Percentiles rank a stretch among this genome's conserved stretches.
phyloP scores from a whole-genome alignment of 2,113 vertebrate genomes.

The Caloenas nicobarica region DNA sequence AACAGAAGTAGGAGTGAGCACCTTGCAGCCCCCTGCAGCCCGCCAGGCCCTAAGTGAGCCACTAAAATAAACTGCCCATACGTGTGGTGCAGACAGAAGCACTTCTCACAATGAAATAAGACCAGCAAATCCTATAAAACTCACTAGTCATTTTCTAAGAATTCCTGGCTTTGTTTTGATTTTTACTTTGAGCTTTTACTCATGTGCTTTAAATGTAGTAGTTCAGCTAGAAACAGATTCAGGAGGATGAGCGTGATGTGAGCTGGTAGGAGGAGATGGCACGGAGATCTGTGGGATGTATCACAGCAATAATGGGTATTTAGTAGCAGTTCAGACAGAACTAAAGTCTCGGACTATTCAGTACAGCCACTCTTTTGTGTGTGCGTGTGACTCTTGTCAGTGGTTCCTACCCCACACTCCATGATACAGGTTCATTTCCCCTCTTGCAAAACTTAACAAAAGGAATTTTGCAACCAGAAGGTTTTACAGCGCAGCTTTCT shows the following conservation, averaged over 20 bases:
- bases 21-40: neutral
- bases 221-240: neutral
- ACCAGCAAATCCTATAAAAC: neutral
- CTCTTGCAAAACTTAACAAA: neutral
- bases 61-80: neutral
- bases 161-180: neutral
- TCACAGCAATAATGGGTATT: neutral
- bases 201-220: neutral
- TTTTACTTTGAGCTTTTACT: neutral
- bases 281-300: neutral
- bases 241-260: neutral
- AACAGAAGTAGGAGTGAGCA: neutral
- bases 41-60: neutral
- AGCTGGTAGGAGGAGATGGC: constrained; percentile 6
- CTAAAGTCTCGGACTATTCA: neutral
- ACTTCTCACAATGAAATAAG: neutral
- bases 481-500: neutral
- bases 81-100: neutral
- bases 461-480: neutral
- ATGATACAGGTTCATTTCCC: neutral
- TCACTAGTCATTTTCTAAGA: neutral
- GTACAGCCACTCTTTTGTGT: neutral
- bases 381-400: neutral
- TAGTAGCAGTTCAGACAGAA: neutral
- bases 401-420: neutral